A percentile compares a stretch with the other conserved stretches of the same genome.
These are phyloP conservation scores for Pocota personata DNA, from an alignment of 2,888 invertebrate genomes.

Conservation along the genomic window DNA sequence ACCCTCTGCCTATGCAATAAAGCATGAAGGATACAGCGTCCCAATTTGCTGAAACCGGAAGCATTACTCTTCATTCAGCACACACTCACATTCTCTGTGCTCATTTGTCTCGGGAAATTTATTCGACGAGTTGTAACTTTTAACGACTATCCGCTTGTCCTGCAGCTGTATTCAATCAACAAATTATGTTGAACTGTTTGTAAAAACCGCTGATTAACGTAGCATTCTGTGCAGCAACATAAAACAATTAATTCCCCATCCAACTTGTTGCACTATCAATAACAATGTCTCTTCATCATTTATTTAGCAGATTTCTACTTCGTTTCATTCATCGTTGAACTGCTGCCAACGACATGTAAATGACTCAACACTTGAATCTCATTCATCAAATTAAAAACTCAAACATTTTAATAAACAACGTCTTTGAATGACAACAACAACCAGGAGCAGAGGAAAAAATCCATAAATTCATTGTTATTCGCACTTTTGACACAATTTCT, in stretches of 20 bases:
- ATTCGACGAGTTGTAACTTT: background rate
- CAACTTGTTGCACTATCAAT: conserved; percentile 70
- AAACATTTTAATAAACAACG: conserved; percentile 20
- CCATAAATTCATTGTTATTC: conserved; percentile 53
- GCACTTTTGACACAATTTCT: conserved; percentile 41
- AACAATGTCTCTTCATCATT: conserved; percentile 45
- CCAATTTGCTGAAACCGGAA: conserved; percentile 9
- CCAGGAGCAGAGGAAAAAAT: background rate
- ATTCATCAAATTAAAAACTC: conserved; percentile 65
- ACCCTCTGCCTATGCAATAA: background rate
- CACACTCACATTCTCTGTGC: background rate
- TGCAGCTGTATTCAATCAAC: conserved; percentile 56
- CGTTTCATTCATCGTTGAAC: conserved; percentile 56
- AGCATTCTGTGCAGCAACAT: conserved; percentile 22
- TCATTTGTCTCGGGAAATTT: background rate
- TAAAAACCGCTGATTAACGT: conserved; percentile 21
- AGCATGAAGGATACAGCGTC: background rate
- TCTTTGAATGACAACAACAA: conserved; percentile 56
- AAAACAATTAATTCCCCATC: conserved; percentile 56
- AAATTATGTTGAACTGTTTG: conserved; percentile 16
- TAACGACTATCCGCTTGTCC: conserved; percentile 22
- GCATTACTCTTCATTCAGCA: conserved; percentile 16
- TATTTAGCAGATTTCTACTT: background rate
- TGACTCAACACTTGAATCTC: conserved; percentile 70
- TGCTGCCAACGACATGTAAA: conserved; percentile 68